Conservation (phyloP, 2,113 vertebrate species). For the Anseranas semipalmata region DNA sequence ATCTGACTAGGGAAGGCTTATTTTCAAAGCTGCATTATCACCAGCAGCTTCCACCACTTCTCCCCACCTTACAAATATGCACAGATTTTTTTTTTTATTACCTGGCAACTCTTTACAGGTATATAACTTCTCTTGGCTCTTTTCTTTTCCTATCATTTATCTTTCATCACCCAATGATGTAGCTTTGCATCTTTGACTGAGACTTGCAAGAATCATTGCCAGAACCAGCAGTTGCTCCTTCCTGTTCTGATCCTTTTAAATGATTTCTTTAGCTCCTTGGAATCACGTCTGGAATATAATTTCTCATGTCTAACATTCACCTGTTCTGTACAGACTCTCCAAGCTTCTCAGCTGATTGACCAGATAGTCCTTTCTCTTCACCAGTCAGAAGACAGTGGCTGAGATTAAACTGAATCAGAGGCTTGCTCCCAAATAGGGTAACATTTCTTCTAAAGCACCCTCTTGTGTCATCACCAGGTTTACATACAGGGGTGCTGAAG, state of each 20-base stretch:
- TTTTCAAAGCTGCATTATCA: background rate
- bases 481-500: background rate
- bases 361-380: background rate
- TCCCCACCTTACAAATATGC: background rate
- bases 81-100: background rate
- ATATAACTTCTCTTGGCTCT: background rate
- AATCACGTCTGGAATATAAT: background rate
- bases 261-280: background rate
- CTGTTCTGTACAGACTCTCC: background rate
- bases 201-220: background rate
- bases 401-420: background rate
- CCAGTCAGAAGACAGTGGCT: background rate
- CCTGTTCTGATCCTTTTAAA: background rate
- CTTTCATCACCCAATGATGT: constrained; percentile 10
- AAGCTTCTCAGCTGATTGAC: background rate
- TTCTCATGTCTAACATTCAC: background rate
- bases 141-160: constrained; percentile 3
- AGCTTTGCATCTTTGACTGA: background rate
- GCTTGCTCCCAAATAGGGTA: background rate
- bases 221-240: background rate
- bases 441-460: background rate
- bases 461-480: background rate
- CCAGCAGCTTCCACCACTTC: background rate
- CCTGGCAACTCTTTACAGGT: background rate
- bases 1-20: background rate